phyloP scores from a whole-genome alignment of 1,140 invertebrate species.

The Lithobius niger region DNA sequence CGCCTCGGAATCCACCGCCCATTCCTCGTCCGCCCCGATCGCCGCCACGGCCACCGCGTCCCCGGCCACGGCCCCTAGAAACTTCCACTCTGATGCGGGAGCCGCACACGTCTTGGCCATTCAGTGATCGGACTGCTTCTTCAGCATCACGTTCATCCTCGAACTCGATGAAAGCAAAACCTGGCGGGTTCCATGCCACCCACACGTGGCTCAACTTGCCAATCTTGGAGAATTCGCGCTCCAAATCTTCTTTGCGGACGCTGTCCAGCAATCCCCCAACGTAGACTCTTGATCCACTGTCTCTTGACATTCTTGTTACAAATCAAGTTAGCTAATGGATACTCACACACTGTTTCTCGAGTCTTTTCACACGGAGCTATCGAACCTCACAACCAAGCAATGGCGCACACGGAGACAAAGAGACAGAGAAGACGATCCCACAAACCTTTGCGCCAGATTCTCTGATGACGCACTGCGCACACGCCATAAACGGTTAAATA shows the following conservation, averaged over 20 bases:
- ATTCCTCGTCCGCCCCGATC: too few relatives aligned
- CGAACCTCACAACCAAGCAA: too few relatives aligned
- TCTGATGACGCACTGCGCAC: too few relatives aligned
- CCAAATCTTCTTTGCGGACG: conserved; percentile 76
- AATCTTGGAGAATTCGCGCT: conserved; percentile 53
- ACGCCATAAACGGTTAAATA: too few relatives aligned
- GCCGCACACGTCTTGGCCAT: conserved; percentile 27
- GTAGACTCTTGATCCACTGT: conserved; percentile 51
- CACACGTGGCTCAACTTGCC: conserved; percentile 42
- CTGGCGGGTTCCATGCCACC: conserved; percentile 45
- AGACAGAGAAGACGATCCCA: too few relatives aligned
- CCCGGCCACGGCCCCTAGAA: conserved; percentile 15
- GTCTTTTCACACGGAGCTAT: too few relatives aligned
- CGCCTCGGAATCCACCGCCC: conserved; percentile 8
- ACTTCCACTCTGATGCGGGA: conserved; percentile 16
- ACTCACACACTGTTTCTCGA: too few relatives aligned
- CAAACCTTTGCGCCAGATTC: too few relatives aligned
- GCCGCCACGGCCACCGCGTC: conserved; percentile 10
- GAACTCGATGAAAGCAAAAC: conserved; percentile 47
- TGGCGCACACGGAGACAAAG: too few relatives aligned
- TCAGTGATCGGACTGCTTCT: conserved; percentile 39
- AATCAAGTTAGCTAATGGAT: too few relatives aligned
- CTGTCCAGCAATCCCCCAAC: conserved; percentile 66
- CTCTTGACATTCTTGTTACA: neutral
- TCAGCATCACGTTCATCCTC: conserved; percentile 44